phyloP scores from a whole-genome alignment of 2,113 vertebrate genomes.

The Onychostruthus taczanowskii region DNA sequence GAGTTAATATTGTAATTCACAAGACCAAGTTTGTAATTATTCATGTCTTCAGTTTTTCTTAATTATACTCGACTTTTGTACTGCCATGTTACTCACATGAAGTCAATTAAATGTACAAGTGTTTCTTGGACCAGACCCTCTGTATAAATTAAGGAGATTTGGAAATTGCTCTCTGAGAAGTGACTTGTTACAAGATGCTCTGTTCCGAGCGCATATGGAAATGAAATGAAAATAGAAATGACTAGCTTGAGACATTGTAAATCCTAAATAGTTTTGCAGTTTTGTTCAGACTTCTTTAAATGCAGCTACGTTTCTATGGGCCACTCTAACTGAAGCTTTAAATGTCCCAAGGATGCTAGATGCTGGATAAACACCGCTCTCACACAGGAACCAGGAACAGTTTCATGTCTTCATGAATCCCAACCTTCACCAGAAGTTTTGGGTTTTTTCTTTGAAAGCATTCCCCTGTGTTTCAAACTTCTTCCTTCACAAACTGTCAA shows the following conservation, averaged over 20 bases:
- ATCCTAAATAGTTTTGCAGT: not conserved
- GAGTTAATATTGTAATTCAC: conserved; percentile 20
- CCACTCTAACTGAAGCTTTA: not conserved
- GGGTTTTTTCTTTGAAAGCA: not conserved
- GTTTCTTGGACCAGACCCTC: conserved; percentile 20
- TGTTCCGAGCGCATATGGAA: conserved; percentile 22
- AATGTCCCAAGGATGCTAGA: not conserved
- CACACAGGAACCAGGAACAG: not conserved
- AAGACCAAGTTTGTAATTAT: conserved; percentile 15
- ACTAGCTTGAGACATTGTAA: not conserved
- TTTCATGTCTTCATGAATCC: not conserved
- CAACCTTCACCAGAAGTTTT: not conserved
- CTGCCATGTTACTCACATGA: conserved; percentile 18
- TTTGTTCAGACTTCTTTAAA: not conserved
- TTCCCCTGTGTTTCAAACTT: not conserved
- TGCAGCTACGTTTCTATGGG: not conserved
- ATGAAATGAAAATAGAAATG: conserved; percentile 40
- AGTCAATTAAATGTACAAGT: conserved; percentile 44
- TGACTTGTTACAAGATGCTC: conserved; percentile 41
- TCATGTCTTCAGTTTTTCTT: conserved; percentile 26
- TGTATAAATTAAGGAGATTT: conserved; percentile 31
- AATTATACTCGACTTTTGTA: conserved; percentile 12
- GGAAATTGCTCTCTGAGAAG: conserved; percentile 2
- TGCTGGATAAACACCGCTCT: not conserved
- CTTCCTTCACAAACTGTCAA: not conserved